phyloP scores from a whole-genome alignment of 2,113 vertebrate genomes.

The Rhinolophus sinicus region DNA sequence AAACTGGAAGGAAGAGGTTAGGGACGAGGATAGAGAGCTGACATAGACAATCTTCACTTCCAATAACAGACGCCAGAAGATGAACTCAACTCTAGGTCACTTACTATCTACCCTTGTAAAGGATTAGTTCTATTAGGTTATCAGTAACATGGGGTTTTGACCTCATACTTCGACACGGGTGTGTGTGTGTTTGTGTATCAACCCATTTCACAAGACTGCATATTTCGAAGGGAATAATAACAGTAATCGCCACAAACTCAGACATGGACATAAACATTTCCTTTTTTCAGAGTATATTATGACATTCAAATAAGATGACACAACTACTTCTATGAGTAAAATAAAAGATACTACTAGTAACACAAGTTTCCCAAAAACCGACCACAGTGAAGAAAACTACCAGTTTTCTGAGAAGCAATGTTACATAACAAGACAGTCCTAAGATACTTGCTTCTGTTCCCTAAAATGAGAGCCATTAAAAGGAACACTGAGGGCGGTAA shows the following conservation, averaged over 20 bases:
- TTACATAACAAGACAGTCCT: not conserved
- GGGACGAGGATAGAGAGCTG: not conserved
- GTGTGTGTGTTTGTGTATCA: not conserved
- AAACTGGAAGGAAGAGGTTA: not conserved
- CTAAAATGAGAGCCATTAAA: not conserved
- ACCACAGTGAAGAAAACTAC: not conserved
- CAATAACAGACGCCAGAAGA: not conserved
- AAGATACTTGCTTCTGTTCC: not conserved
- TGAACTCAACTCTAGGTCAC: not conserved
- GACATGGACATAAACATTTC: not conserved
- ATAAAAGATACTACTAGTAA: not conserved
- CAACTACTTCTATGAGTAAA: not conserved
- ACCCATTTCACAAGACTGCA: not conserved
- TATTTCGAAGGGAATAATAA: not conserved
- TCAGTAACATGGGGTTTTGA: not conserved
- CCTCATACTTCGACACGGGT: not conserved
- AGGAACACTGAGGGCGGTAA: not conserved
- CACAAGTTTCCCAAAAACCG: constrained; percentile 2
- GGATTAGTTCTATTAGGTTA: not conserved
- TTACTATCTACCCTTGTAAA: not conserved
- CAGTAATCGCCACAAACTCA: not conserved
- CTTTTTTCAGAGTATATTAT: not conserved
- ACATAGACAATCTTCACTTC: not conserved
- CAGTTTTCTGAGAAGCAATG: not conserved
- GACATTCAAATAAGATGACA: constrained; percentile 16